Evolutionary conservation across 2,113 vertebrate species (phyloP).

Genomic region (Morone chrysops): DNA sequence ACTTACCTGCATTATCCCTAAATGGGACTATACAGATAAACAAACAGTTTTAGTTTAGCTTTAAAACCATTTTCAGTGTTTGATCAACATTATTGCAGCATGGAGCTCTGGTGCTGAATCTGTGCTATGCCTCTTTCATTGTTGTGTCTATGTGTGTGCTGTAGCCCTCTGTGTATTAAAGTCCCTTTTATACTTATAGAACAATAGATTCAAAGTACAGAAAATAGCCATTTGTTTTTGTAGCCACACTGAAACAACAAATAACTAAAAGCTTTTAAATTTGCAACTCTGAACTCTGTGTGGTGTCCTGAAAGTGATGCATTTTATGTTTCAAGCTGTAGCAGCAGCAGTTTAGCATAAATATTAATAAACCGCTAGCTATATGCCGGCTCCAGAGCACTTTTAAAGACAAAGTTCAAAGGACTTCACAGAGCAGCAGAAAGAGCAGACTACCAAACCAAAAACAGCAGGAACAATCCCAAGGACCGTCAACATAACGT

Average conservation of each 20-base stretch:
- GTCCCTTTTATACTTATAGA: not conserved
- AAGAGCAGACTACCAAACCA: not conserved
- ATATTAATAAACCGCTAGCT: slow-evolving; percentile 26
- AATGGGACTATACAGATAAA: not conserved
- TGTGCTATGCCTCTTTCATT: not conserved
- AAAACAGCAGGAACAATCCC: not conserved
- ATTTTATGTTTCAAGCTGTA: slow-evolving; percentile 23
- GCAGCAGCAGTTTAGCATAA: slow-evolving; percentile 30
- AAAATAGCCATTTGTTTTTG: not conserved
- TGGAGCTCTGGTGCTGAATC: not conserved
- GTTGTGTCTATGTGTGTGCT: not conserved
- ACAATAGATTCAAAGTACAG: not conserved
- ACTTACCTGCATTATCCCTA: not conserved
- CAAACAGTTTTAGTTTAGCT: slow-evolving; percentile 6
- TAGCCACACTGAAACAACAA: not conserved
- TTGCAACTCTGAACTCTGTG: not conserved
- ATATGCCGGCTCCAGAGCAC: not conserved
- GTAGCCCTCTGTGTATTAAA: not conserved
- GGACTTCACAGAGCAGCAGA: slow-evolving; percentile 5
- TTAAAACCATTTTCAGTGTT: not conserved
- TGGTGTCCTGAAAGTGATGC: slow-evolving; percentile 8
- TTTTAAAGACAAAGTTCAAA: slow-evolving; percentile 49
- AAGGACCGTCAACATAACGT: not conserved
- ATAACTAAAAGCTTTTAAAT: slow-evolving; percentile 7
- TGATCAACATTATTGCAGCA: not conserved